Evolutionary conservation across 2,888 invertebrate species (phyloP).

Genomic region (Limnephilus marmoratus): DNA sequence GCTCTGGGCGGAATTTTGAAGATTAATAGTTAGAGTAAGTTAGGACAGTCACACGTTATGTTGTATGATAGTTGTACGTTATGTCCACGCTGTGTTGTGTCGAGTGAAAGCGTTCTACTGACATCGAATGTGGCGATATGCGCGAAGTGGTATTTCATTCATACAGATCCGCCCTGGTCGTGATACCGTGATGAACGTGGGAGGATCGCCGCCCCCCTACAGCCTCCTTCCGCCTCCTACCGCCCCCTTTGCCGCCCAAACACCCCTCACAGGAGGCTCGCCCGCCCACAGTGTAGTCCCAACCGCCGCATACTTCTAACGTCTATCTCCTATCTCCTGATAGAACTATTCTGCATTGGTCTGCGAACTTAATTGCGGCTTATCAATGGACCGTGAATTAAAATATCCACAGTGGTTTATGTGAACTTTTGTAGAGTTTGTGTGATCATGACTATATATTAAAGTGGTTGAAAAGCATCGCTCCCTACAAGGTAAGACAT

Average conservation of each 20-base stretch:
- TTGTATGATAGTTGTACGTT: no score
- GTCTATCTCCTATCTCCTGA: not conserved
- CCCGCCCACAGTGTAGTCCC: slow-evolving; percentile 15
- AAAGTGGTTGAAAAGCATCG: not conserved
- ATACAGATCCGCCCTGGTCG: not conserved
- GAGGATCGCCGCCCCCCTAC: not conserved
- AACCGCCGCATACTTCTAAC: not conserved
- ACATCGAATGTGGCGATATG: not conserved
- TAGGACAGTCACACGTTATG: no score
- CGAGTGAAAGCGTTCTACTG: not conserved
- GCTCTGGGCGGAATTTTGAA: no score
- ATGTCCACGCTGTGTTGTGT: not conserved
- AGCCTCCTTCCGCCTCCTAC: not conserved
- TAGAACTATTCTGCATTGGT: not conserved
- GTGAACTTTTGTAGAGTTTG: not conserved
- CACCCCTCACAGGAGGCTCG: slow-evolving; percentile 7
- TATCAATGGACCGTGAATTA: not conserved
- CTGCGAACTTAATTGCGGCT: not conserved
- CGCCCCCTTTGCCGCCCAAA: not conserved
- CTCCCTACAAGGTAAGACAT: not conserved
- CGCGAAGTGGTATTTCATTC: not conserved
- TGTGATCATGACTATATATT: not conserved
- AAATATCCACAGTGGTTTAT: not conserved
- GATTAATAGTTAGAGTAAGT: no score
- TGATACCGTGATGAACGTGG: not conserved